Evolutionary conservation across 2,113 vertebrate genomes (phyloP), one percentile per base, ranked within the genome.

Genomic region (Calyptommatus sinebrachiatus): DNA sequence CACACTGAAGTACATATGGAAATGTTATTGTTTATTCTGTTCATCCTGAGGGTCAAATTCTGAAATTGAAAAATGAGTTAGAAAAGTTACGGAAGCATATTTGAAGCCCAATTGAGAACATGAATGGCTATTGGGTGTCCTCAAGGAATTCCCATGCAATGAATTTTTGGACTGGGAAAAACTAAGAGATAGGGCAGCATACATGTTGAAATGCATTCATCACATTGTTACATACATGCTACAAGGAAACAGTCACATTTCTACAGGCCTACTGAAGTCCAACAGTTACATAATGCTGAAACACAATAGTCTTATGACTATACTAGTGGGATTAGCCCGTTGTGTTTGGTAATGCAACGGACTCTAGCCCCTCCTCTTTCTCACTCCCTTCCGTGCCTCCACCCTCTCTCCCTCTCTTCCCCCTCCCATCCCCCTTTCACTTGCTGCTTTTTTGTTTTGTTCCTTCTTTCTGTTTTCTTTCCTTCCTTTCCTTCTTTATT

Each of bases 11-110:
- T 73, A 69, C 77, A 26, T 75, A 86, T 57, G 74, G 84, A 92
- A 83, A 83, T 7, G 26, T 81, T 90, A 28, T 67, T 77, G 63
- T 67, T 50, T 69, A 53, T 67, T 31, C n/a, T 53, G 62, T 14
- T 50, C 67, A 10, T 86, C 79, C 71, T 24, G 21, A 60, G 48
- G 72, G 61, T 86, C 72, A 80, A 28, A 69, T 84, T 21, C 68
- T 75, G 5, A 81, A 74, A 81, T 81, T 68, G 88, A 83, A 29
- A 84, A 28, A 71, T n/a, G 28, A 75, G 85, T 88, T 45, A 80
- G 2, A 41, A 28, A 9, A 41, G 53, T 35, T 86, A 57, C 75
- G 81, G 67, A 85, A 79, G 82, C 77, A 28, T 46, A 35, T 65
- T 14, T 77, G 78, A 84, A 76, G 67, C 46, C 35, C 24, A 46